Evolutionary conservation across 2,797 vertebrate species (phyloP), one percentile per base, ranked within the genome.

Genomic region (Paratrypauchen microcephalus): DNA sequence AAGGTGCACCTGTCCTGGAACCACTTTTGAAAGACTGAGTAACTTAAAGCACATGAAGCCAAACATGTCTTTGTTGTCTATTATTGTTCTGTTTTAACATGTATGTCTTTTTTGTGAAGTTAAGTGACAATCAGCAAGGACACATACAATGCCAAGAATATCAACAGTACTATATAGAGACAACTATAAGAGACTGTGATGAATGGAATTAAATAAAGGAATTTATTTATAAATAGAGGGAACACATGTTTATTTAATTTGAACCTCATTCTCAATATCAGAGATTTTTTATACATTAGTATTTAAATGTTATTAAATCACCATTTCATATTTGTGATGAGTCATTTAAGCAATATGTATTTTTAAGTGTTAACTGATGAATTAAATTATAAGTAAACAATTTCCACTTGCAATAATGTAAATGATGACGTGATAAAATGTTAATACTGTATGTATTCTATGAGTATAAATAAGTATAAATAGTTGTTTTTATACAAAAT

Each of bases 401-500:
- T 79, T 82, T 87, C 89, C 77, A 81, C 83, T 80, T 90, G 89
- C 89, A 93, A 92, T 92, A 92, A 92, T 91, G 83, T 92, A 89
- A 86, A 88, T 85, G 72, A 84, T 75, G 75, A 86, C 84, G 83
- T 88, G 83, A 72, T 78, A 73, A 83, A 82, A 80, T 86, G 79
- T 85, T 74, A 30, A 84, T 86, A 84, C 60, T 87, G 87, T 86
- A 83, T 87, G 87, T 86, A 83, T 86, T 88, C 72, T 74, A 81
- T 68, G 80, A 83, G 71, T 50, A 65, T 65, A 65, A 50, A 65
- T 63, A 83, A 81, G 63, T 85, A 88, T 86, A 88, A 88, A 91
- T 82, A 81, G 69, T 81, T 70, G 45, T 80, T 58, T 78, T 88
- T 90, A 84, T 82, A 81, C 64, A 72, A 13, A 45, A 2, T 16